Percentiles rank a stretch among this genome's conserved stretches.
These are phyloP conservation scores for Zeugodacus cucurbitae DNA, from an alignment of 1,140 invertebrate genomes.

Conservation along the genomic window DNA sequence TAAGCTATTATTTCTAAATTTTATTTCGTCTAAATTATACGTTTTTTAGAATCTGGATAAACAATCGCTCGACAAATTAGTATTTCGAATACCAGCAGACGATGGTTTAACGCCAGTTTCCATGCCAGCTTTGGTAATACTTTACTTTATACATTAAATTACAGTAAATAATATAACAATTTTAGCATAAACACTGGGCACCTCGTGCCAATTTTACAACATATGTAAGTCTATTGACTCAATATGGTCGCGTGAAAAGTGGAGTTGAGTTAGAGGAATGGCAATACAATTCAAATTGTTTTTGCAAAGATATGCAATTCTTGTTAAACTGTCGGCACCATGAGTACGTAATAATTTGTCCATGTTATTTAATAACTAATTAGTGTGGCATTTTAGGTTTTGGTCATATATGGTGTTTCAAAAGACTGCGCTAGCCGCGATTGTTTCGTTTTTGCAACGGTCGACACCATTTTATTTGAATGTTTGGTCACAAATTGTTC, in stretches of 20 bases:
- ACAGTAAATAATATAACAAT: background rate
- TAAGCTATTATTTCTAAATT: too few species aligned
- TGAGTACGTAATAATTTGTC: conserved; percentile 48
- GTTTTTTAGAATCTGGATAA: conserved; percentile 34
- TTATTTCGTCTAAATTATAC: background rate
- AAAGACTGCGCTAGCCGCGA: conserved; percentile 71
- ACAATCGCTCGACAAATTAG: conserved; percentile 38
- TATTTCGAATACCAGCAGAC: conserved; percentile 5
- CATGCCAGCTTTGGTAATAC: conserved; percentile 42
- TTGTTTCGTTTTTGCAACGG: conserved; percentile 80
- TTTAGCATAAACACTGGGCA: conserved; percentile 45
- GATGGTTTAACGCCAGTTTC: background rate
- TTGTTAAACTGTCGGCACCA: conserved; percentile 54
- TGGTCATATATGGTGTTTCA: conserved; percentile 85
- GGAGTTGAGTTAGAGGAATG: conserved; percentile 59
- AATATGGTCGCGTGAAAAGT: conserved; percentile 50
- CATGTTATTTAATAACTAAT: background rate
- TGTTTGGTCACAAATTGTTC: conserved; percentile 63
- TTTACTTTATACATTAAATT: background rate
- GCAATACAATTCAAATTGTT: conserved; percentile 52
- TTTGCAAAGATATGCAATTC: conserved; percentile 56
- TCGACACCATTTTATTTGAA: conserved; percentile 75
- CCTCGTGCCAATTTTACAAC: conserved; percentile 45
- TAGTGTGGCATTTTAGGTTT: conserved; percentile 69
- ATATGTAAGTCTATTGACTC: conserved; percentile 53